These are phyloP conservation scores for Drosophila phalerata DNA, from an alignment of 2,888 invertebrate species.

Conservation along the genomic window DNA sequence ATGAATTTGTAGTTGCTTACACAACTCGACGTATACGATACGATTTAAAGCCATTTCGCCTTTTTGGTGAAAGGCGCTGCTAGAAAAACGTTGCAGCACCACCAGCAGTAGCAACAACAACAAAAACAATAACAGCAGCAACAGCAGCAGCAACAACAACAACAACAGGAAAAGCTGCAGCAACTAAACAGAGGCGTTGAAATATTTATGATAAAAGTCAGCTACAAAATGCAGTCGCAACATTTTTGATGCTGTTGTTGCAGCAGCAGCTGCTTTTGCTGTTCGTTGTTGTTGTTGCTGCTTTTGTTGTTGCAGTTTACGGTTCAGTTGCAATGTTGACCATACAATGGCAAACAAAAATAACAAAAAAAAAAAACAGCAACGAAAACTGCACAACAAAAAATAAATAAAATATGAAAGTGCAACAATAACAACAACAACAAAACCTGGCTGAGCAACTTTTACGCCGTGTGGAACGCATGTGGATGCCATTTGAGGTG, in stretches of 20 bases:
- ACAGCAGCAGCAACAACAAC: conserved; percentile 26
- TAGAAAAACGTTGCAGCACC: conserved; percentile 34
- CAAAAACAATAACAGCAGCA: conserved; percentile 23
- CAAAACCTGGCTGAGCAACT: conserved; percentile 70
- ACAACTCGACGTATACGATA: conserved; percentile 55
- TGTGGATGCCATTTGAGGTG: conserved; percentile 64
- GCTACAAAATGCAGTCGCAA: conserved; percentile 61
- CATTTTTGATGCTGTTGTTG: conserved; percentile 37
- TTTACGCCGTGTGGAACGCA: conserved; percentile 71
- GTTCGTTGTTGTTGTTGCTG: conserved; percentile 20
- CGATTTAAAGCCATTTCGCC: conserved; percentile 38
- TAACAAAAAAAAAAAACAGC: conserved; percentile 20
- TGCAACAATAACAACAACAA: conserved; percentile 52
- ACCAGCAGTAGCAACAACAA: conserved; percentile 27
- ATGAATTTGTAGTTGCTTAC: conserved; percentile 44
- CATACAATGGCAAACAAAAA: conserved; percentile 46
- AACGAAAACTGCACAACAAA: conserved; percentile 25
- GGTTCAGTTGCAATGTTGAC: conserved; percentile 51
- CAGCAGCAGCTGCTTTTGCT: conserved; percentile 1
- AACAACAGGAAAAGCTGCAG: conserved; percentile 31
- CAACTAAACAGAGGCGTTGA: conserved; percentile 69
- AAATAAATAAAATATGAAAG: conserved; percentile 68
- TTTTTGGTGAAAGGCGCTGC: conserved; percentile 58
- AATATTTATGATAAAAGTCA: conserved; percentile 68
- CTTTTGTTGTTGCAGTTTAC: conserved; percentile 37